phyloP scores from a whole-genome alignment of 2,113 vertebrate genomes.

The Pedetes capensis region DNA sequence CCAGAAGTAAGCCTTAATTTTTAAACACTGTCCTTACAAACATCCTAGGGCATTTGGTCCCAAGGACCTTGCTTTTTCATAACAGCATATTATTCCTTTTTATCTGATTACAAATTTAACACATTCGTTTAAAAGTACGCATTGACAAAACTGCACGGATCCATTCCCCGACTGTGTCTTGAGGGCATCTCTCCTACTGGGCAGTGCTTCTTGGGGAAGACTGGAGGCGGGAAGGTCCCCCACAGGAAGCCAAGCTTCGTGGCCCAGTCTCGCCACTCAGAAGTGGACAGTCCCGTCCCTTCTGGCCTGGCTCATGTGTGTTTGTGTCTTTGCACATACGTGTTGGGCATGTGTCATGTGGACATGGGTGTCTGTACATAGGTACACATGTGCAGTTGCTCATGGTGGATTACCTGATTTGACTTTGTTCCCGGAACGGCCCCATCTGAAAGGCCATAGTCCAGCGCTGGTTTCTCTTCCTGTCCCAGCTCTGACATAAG shows the following conservation, averaged over 20 bases:
- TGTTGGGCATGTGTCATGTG: background rate
- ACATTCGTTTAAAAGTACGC: background rate
- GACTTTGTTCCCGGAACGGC: too few species aligned
- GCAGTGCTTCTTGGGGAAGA: rapidly evolving
- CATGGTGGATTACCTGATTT: too few species aligned
- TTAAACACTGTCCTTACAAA: too few species aligned
- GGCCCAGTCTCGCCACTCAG: rapidly evolving
- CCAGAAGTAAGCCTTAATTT: background rate
- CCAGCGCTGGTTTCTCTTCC: rapidly evolving
- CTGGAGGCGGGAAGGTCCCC: rapidly evolving
- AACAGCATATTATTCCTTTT: background rate
- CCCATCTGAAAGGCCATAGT: rapidly evolving
- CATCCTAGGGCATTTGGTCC: background rate
- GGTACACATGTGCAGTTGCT: background rate
- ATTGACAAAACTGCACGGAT: too few species aligned
- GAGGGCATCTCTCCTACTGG: background rate
- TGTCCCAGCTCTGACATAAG: background rate
- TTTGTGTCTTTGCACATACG: rapidly evolving
- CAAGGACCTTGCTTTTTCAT: background rate
- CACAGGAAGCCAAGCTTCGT: rapidly evolving
- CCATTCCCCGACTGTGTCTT: rapidly evolving
- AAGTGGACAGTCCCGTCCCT: rapidly evolving
- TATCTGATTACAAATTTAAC: background rate
- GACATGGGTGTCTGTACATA: rapidly evolving
- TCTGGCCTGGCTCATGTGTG: background rate